Percentiles rank a stretch among this genome's conserved stretches.
Conservation (phyloP, 2,113 vertebrate genomes). For the Crotalus viridis region DNA sequence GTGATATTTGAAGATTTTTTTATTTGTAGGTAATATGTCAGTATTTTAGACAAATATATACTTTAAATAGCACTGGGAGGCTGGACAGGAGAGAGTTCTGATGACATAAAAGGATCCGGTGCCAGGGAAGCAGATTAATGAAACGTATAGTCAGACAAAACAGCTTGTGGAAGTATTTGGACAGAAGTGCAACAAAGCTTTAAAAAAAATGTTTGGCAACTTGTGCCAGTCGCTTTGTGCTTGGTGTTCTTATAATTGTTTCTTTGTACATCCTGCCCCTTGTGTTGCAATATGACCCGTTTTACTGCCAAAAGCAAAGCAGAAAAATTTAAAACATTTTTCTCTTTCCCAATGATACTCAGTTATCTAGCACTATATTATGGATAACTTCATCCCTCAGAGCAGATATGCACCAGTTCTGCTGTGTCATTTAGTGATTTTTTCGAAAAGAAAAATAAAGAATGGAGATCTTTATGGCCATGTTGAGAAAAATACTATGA, state of each 20-base stretch:
- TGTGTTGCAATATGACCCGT: neutral
- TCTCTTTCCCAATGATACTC: neutral
- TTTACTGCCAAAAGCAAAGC: constrained; percentile 6
- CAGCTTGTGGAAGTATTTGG: constrained; percentile 1
- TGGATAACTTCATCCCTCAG: neutral
- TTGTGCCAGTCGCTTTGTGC: constrained; percentile 10
- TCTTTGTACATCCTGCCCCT: constrained; percentile 17
- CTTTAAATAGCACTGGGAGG: constrained; percentile 4
- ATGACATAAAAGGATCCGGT: neutral
- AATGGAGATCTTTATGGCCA: neutral
- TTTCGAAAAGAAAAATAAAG: neutral
- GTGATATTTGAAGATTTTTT: neutral
- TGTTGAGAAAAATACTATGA: neutral
- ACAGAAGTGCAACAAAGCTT: constrained; percentile 8
- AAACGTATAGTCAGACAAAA: constrained; percentile 20
- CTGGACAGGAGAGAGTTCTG: neutral
- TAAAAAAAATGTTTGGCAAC: constrained; percentile 16
- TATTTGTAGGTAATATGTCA: constrained; percentile 14
- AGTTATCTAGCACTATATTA: neutral
- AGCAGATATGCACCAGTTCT: neutral
- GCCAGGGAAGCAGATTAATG: constrained; percentile 12
- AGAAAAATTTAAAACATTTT: constrained; percentile 9
- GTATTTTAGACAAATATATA: neutral
- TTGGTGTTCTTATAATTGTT: constrained; percentile 26
- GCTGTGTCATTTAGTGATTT: neutral